Evolutionary conservation across 2,888 invertebrate species (phyloP).

Genomic region (Erebia epiphron): DNA sequence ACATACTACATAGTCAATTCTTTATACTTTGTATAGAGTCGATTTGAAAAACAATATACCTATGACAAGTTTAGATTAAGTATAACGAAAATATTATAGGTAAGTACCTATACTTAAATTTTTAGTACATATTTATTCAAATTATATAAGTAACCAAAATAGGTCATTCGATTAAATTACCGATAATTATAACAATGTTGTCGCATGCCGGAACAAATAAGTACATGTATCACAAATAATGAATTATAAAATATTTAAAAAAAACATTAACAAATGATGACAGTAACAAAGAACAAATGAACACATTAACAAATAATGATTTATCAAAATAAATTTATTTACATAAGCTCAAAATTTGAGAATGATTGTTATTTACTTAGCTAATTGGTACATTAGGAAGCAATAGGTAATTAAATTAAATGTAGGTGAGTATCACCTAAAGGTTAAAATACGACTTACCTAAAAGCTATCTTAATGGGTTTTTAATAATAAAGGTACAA

Average conservation of each 20-base stretch:
- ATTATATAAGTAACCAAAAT: no score
- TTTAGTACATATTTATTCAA: not conserved
- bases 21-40: constrained; percentile 20
- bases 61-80: not conserved
- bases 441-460: not conserved
- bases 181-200: no score
- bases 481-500: not conserved
- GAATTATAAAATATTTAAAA: not conserved
- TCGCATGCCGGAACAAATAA: no score
- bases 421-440: not conserved
- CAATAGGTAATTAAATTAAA: not conserved
- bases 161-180: no score
- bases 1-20: constrained; percentile 6
- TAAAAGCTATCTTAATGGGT: not conserved
- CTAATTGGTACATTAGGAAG: not conserved
- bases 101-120: not conserved
- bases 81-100: not conserved
- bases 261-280: not conserved
- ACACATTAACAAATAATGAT: not conserved
- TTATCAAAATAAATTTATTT: constrained; percentile 8
- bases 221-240: not conserved
- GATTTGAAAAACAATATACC: constrained; percentile 7
- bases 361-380: not conserved
- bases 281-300: not conserved
- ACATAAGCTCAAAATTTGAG: not conserved